Base-by-base conservation (phyloP, 2,113 vertebrate genomes). In the Macrotis lagotis region DNA sequence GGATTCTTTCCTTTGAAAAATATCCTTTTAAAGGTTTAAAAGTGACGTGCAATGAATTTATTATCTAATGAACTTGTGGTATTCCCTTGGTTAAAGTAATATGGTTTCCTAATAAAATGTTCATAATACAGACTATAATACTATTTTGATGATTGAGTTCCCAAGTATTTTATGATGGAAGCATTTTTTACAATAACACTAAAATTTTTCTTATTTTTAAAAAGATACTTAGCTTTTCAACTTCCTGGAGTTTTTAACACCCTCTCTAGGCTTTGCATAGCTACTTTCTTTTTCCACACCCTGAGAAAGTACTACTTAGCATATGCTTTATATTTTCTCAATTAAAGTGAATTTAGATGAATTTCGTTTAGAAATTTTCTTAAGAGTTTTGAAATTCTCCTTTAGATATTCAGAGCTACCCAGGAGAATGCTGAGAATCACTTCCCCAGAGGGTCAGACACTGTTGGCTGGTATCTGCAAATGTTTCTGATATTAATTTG, bases 401-500 rank as follows among this genome's bases (percentile, higher is more conserved):
- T 0, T 95, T n/a, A 93, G 47, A 92, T 91, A 3, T 89, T 92
- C 88, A 92, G 91, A 92, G 10, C 2, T 53, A 53, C 50, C 59
- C 22, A 59, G 44, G 88, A 93, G n/a, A 94, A 3, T 90, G 26
- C 48, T 91, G 44, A 28, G 83, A 37, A 49, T 91, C 22, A n/a
- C 55, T 93, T 91, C 51, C 89, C 89, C n/a, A 88, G 59, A 59
- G 37, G 11, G 37, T 14, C 59, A 74, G 59, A 31, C 31, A 74
- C n/a, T 14, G 19, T 19, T 74, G 37, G 14, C 37, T 74, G 37
- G 12, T 91, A 90, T 48, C 48, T 1, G 49, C 47, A 2, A 52
- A 0, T 90, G 28, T 51, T 96, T 93, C 92, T 94, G 91, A 59
- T 93, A 44, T 66, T 89, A 88, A 89, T 90, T 90, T 96, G 88